Evolutionary conservation across 2,797 vertebrate species (phyloP).

Genomic region (Dallia pectoralis): DNA sequence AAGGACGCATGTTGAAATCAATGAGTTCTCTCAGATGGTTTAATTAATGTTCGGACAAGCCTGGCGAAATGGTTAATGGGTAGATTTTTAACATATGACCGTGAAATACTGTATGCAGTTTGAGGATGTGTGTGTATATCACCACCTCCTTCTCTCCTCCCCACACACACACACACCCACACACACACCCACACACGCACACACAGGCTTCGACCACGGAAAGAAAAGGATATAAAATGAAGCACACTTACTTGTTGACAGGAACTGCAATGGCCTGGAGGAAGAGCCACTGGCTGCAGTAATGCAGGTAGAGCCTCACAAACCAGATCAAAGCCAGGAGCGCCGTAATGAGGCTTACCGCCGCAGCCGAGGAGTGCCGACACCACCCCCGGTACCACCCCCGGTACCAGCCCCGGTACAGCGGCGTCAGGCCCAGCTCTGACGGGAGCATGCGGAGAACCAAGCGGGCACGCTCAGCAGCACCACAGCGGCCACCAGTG

Average conservation of each 20-base stretch:
- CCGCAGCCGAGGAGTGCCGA: neutral
- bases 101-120: conserved; percentile 39
- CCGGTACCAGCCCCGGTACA: conserved; percentile 48
- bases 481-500: neutral
- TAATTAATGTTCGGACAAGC: conserved; percentile 66
- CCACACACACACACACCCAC: neutral
- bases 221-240: conserved; percentile 70
- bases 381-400: conserved; percentile 55
- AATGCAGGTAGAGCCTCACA: conserved; percentile 90
- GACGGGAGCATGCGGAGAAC: conserved; percentile 67
- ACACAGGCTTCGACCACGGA: neutral
- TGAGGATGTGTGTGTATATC: conserved; percentile 21
- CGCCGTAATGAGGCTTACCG: conserved; percentile 72
- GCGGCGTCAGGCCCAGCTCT: conserved; percentile 74
- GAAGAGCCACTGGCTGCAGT: conserved; percentile 93
- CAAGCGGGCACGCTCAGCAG: conserved; percentile 63
- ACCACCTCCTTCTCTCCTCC: neutral
- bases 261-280: conserved; percentile 84
- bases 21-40: conserved; percentile 56
- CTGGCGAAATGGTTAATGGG: conserved; percentile 70
- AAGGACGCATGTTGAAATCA: conserved; percentile 54
- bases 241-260: conserved; percentile 88
- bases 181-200: neutral
- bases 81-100: conserved; percentile 69
- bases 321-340: conserved; percentile 88